phyloP scores from a whole-genome alignment of 2,888 invertebrate species.

The Pogonocherus hispidulus region DNA sequence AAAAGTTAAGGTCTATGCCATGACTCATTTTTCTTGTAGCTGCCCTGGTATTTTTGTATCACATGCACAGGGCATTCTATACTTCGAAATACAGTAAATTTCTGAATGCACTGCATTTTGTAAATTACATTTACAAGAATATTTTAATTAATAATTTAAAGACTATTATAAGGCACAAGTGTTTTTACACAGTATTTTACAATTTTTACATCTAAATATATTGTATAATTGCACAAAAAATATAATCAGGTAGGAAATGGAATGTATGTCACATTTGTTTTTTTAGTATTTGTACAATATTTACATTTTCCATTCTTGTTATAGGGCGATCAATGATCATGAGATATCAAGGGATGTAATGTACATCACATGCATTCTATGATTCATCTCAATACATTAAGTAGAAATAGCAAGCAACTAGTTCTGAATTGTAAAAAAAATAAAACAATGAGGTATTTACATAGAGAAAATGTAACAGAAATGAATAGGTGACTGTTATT shows the following conservation, averaged over 20 bases:
- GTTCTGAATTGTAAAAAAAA: too few relatives aligned
- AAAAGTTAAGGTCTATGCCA: too few relatives aligned
- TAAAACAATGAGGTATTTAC: too few relatives aligned
- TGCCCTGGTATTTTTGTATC: slow-evolving; percentile 42
- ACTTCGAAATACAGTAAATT: background rate
- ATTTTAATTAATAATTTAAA: slow-evolving; percentile 11
- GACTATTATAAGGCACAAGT: background rate
- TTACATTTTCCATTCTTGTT: slow-evolving; percentile 25
- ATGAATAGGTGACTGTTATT: too few relatives aligned
- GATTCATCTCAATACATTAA: too few relatives aligned
- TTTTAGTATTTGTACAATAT: slow-evolving; percentile 38
- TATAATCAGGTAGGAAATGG: slow-evolving; percentile 18
- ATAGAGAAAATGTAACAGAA: too few relatives aligned
- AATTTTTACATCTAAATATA: slow-evolving; percentile 12
- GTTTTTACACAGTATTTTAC: slow-evolving; percentile 3
- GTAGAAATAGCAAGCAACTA: too few relatives aligned
- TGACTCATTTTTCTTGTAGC: too few relatives aligned
- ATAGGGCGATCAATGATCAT: too few relatives aligned
- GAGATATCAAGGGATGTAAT: too few relatives aligned
- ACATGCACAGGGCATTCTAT: slow-evolving; percentile 34
- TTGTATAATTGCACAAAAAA: slow-evolving; percentile 22
- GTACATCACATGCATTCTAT: too few relatives aligned
- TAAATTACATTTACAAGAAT: slow-evolving; percentile 29
- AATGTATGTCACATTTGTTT: slow-evolving; percentile 20
- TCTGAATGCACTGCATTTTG: slow-evolving; percentile 2